phyloP scores from a whole-genome alignment of 2,888 invertebrate genomes.

The Idaea aversata region DNA sequence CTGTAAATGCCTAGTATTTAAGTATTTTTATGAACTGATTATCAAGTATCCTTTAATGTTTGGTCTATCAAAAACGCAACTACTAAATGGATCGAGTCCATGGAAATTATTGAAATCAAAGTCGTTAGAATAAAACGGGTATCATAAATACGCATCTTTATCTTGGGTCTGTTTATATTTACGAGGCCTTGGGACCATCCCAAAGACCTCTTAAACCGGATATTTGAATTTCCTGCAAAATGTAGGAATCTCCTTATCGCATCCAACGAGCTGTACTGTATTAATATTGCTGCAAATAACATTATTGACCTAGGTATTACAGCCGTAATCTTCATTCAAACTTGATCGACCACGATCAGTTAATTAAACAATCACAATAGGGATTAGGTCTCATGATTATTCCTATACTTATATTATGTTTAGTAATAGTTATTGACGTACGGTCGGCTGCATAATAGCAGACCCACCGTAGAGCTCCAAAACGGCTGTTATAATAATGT shows the following conservation, averaged over 20 bases:
- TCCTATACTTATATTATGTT: neutral
- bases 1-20: too few relatives aligned
- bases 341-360: neutral
- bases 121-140: neutral
- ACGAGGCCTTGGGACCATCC: conserved; percentile 8
- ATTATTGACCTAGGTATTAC: neutral
- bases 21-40: too few relatives aligned
- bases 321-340: neutral
- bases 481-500: too few relatives aligned
- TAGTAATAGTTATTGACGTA: too few relatives aligned
- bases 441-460: too few relatives aligned
- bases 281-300: too few relatives aligned
- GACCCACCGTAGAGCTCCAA: too few relatives aligned
- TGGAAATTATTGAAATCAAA: neutral
- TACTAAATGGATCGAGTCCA: neutral
- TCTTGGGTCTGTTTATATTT: conserved; percentile 11
- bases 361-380: conserved; percentile 1
- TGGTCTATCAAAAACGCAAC: too few relatives aligned
- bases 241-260: too few relatives aligned
- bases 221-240: neutral
- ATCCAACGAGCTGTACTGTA: too few relatives aligned
- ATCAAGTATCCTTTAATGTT: too few relatives aligned
- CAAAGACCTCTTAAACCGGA: conserved; percentile 2
- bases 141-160: neutral
- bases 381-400: neutral